Evolutionary conservation across 2,797 vertebrate genomes (phyloP), one percentile per base, ranked within the genome.

Genomic region (Menidia menidia): DNA sequence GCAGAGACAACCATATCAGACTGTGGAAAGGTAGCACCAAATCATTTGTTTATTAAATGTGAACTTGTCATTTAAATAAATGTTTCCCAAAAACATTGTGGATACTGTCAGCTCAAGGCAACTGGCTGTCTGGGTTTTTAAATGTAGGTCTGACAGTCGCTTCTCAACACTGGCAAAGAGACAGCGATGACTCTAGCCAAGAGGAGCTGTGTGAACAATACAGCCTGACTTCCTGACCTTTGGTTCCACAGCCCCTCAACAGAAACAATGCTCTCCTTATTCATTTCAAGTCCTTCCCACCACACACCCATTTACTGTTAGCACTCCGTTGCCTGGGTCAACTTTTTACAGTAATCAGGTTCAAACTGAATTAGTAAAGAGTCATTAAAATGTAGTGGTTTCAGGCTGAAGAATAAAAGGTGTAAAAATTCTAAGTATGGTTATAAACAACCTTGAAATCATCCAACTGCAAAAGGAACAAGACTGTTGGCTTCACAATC

Each of bases 211-310:
- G 54, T 41, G 84, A 94, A 93, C 92, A 94, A 87, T 91, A 88
- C 89, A 64, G 81, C 68, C 76, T 80, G 88, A 89, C 93, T 93
- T 92, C 91, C 90, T 90, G 87, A 93, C 92, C 90, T 87, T 65
- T 80, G 84, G 68, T 71, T 89, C 82, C 82, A 73, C 32, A 56
- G 82, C 77, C 69, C 73, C 77, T 87, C 71, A 51, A 65, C 64
- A 87, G 89, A 88, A 91, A 93, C 93, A 93, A 92, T 91, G 86
- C 83, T 68, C 71, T 77, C 84, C 89, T 92, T 93, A 90, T 93
- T 89, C 87, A 84, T 76, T 71, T 71, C 62, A 68, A 59, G 84
- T 72, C 84, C 84, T 88, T 88, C 87, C 88, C 87, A 83, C 71
- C 79, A 66, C 77, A 58, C 58, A 75, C 76, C 72, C 84, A 73